Evolutionary conservation across 64 coral and sea anemone species (phyloP), one percentile per base, ranked within the genome.

Genomic region (Porites lutea): DNA sequence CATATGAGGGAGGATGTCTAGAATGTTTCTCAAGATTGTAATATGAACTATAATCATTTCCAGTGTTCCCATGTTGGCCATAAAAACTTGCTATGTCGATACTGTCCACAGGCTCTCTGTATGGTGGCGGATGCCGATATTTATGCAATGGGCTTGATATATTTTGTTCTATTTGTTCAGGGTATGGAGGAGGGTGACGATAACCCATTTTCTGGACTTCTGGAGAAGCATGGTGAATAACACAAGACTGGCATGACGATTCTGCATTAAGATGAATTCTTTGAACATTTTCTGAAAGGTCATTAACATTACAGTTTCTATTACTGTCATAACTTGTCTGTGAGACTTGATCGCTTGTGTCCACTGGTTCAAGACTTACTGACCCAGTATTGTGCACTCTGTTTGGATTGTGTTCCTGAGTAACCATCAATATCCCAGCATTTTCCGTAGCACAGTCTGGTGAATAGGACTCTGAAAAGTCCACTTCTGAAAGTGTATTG

Each of bases 91-190:
- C 8, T 12, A 47, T 65, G 37, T 84, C 81, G 20, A 66, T 87
- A 47, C 60, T 82, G 55, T 64, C 84, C 69, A 60, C 80, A 23
- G 72, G 75, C 67, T 99, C 97, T 93, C 94, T 99, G 62, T 99
- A 99, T 6, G 94, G 97, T 2, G 97, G 97, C 6, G 94, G 97
- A 82, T 93, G 89, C 45, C 89, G 82, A 80, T 99, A 99, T 45
- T 82, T 91, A 51, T 99, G 83, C 78, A 93, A 48, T 49, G 77
- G 74, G 73, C 65, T 93, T 76, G 59, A 27, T 47, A 87, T 86
- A 18, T 72, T 72, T 78, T 93, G 92, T 78, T 91, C 87, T 27
- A 91, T 55, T 83, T 86, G 91, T 68, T 94, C 92, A 51, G 89
- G 86, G 68, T 97, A 97, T 13, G 92, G 92, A 15, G 95, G 95